Evolutionary conservation across 2,888 invertebrate genomes (phyloP), one percentile per base, ranked within the genome.

Genomic region (Ophraella communa): DNA sequence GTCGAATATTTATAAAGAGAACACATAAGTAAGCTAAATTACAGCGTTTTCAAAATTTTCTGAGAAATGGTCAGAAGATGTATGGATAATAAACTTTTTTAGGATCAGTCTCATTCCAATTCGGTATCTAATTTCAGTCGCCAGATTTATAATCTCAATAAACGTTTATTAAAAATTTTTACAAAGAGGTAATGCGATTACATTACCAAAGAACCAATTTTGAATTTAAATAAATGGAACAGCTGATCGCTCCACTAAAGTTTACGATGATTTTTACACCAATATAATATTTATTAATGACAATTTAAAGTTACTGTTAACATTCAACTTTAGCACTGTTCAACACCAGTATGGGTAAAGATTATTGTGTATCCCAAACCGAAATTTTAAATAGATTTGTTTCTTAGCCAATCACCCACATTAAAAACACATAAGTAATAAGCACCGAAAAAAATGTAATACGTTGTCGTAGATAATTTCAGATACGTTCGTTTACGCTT

Each of bases 91-190:
- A 78, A 90, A 89, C 78, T 80, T 89, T 87, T 80, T 88, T 84
- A 82, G 89, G 84, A 83, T 89, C 87, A 86, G 88, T 88, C 90
- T 89, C 91, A 91, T 91, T 86, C 89, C 89, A 87, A 89, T 87
- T 84, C 88, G 87, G 83, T 84, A 84, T 82, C 84, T 83, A 75
- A 85, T 84, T 82, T 85, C 85, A 78, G 85, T 85, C 83, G 85
- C 85, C 85, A 85, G 85, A 83, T 85, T 85, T 84, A 79, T 75
- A 70, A 62, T 55, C 65, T 74, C 51, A 60, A 18, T 33, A 49
- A 49, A 68, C 66, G 59, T 33, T 35, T 64, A 24, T 49, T 24
- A 14, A 62, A 64, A 42, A 54, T 33, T 21, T 57, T 54, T 51
- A 35, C 21, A n/a, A 39, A 59, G 23, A 35, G 52, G 44, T 57